Evolutionary conservation across 2,888 invertebrate species (phyloP).

Genomic region (Desoria tigrina): DNA sequence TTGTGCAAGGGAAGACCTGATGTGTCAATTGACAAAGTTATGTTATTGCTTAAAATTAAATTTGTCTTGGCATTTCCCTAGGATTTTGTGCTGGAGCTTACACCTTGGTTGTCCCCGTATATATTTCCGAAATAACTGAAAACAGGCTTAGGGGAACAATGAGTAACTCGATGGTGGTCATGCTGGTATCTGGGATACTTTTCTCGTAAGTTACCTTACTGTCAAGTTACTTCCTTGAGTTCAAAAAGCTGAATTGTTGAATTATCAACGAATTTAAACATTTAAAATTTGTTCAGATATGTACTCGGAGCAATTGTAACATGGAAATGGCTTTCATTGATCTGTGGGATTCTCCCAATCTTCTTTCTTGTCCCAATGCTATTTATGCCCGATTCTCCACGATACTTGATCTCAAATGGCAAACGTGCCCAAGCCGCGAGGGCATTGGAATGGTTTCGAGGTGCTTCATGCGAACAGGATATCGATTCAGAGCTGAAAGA

Average conservation of each 20-base stretch:
- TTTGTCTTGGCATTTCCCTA: constrained; percentile 50
- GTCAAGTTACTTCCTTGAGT: too few species aligned
- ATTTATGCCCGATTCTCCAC: constrained; percentile 76
- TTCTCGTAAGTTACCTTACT: constrained; percentile 34
- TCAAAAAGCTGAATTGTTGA: background rate
- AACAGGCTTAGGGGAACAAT: constrained; percentile 78
- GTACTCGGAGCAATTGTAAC: constrained; percentile 68
- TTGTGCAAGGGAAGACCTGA: too few species aligned
- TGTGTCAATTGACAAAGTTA: too few species aligned
- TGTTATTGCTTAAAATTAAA: background rate
- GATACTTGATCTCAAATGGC: constrained; percentile 66
- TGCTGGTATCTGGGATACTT: constrained; percentile 60
- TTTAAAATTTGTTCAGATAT: constrained; percentile 61
- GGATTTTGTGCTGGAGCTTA: constrained; percentile 79
- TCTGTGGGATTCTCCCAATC: constrained; percentile 69
- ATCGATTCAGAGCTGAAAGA: constrained; percentile 67
- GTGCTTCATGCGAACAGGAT: constrained; percentile 65
- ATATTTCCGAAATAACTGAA: constrained; percentile 81
- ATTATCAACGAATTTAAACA: background rate
- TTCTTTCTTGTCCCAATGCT: constrained; percentile 71
- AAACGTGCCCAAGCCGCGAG: constrained; percentile 65
- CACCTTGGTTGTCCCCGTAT: constrained; percentile 79
- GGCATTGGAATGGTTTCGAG: constrained; percentile 74
- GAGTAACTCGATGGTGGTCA: constrained; percentile 83
- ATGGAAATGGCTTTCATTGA: constrained; percentile 65